Conservation (phyloP, 2,888 invertebrate species). For the Orthosia cruda region DNA sequence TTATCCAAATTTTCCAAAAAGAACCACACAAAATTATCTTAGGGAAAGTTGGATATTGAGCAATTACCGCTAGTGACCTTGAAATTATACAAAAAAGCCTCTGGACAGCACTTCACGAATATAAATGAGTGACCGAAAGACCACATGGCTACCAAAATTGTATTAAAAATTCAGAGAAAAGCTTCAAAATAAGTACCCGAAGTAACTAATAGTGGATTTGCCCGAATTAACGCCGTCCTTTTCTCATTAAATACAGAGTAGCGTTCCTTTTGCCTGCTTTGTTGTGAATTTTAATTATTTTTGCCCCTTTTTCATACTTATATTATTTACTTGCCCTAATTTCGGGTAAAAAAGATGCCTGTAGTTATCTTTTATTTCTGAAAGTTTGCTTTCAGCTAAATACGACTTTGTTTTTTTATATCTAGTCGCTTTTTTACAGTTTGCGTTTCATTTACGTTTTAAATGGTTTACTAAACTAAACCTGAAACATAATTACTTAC, state of each 20-base stretch:
- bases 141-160: constrained; percentile 30
- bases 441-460: constrained; percentile 1
- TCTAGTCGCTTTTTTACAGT: neutral
- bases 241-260: constrained; percentile 30
- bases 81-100: constrained; percentile 19
- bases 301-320: constrained; percentile 31
- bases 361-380: constrained; percentile 10
- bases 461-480: neutral
- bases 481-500: neutral
- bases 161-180: constrained; percentile 33
- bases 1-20: neutral
- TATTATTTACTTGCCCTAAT: constrained; percentile 25
- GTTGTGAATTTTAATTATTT: constrained; percentile 54
- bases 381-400: constrained; percentile 32
- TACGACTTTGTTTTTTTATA: constrained; percentile 7
- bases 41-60: neutral
- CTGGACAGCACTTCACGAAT: constrained; percentile 39
- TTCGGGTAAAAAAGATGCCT: constrained; percentile 7
- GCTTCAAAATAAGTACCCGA: constrained; percentile 28
- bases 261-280: constrained; percentile 13
- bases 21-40: neutral
- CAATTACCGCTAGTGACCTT: neutral
- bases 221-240: constrained; percentile 35
- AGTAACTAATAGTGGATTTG: constrained; percentile 51
- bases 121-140: constrained; percentile 34